Conservation (phyloP, 2,888 invertebrate genomes). For the Cryptocephalus moraei region DNA sequence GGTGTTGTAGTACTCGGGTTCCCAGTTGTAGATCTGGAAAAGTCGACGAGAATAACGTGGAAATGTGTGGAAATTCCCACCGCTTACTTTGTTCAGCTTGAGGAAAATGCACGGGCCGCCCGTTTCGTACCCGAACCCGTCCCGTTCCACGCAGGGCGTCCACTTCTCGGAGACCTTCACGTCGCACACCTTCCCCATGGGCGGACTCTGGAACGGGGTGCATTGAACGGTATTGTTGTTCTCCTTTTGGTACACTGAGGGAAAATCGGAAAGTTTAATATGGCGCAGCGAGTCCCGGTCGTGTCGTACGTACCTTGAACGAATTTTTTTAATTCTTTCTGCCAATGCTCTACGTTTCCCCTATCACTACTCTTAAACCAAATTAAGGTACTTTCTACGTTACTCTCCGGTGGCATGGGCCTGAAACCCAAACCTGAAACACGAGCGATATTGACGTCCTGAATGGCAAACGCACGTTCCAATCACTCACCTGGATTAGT, state of each 20-base stretch:
- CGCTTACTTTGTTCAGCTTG: slow-evolving; percentile 84
- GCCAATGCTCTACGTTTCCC: slow-evolving; percentile 74
- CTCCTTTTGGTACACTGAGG: slow-evolving; percentile 34
- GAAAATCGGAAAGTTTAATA: background rate
- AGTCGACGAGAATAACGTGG: background rate
- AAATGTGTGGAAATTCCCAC: background rate
- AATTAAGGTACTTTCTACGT: slow-evolving; percentile 92
- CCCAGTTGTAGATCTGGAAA: slow-evolving; percentile 81
- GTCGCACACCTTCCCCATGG: slow-evolving; percentile 65
- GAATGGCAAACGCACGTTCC: background rate
- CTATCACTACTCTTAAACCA: slow-evolving; percentile 78
- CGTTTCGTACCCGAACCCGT: slow-evolving; percentile 59
- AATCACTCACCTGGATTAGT: slow-evolving; percentile 70
- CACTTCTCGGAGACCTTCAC: slow-evolving; percentile 60
- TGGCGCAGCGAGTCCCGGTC: no score
- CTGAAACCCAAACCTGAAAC: slow-evolving; percentile 85
- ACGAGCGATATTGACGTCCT: background rate
- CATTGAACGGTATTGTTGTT: slow-evolving; percentile 39
- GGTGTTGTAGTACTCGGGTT: slow-evolving; percentile 66
- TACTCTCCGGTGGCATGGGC: slow-evolving; percentile 86
- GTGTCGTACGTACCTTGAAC: slow-evolving; percentile 54
- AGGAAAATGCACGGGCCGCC: slow-evolving; percentile 91
- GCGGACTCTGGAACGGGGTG: slow-evolving; percentile 52
- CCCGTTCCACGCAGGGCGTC: slow-evolving; percentile 63
- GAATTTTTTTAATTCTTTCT: slow-evolving; percentile 63